Percentiles rank a stretch among this genome's conserved stretches.
Evolutionary conservation across 2,113 vertebrate genomes (phyloP).

Genomic region (Protobothrops mucrosquamatus): DNA sequence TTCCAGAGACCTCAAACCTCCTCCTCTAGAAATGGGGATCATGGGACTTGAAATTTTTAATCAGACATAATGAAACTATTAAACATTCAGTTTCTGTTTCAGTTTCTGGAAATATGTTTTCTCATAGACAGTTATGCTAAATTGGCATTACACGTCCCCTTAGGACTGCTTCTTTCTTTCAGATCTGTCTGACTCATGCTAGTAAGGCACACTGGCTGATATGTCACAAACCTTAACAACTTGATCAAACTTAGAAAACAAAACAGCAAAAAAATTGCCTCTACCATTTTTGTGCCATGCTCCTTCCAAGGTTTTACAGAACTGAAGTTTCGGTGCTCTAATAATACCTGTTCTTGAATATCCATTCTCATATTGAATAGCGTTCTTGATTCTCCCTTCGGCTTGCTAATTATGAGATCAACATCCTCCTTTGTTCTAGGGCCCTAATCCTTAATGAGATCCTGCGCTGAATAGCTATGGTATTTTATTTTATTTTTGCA

Average conservation of each 20-base stretch:
- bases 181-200: not conserved
- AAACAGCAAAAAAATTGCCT: not conserved
- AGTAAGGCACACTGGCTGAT: not conserved
- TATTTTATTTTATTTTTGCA: slow-evolving; percentile 20
- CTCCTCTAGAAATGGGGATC: not conserved
- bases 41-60: not conserved
- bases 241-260: not conserved
- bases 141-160: not conserved
- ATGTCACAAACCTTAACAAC: not conserved
- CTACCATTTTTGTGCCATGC: slow-evolving; percentile 3
- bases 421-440: not conserved
- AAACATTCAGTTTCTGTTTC: slow-evolving; percentile 2
- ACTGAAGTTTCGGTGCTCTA: not conserved
- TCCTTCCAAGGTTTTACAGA: not conserved
- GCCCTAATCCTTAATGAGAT: not conserved
- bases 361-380: not conserved
- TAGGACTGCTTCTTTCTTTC: not conserved
- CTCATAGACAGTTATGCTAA: not conserved
- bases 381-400: slow-evolving; percentile 7
- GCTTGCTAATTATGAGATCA: not conserved
- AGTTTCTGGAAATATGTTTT: slow-evolving; percentile 3
- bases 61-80: not conserved
- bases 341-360: not conserved
- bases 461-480: not conserved
- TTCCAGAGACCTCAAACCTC: not conserved